Evolutionary conservation across 2,888 invertebrate species (phyloP), one percentile per base, ranked within the genome.

Genomic region (Tipula unca): DNA sequence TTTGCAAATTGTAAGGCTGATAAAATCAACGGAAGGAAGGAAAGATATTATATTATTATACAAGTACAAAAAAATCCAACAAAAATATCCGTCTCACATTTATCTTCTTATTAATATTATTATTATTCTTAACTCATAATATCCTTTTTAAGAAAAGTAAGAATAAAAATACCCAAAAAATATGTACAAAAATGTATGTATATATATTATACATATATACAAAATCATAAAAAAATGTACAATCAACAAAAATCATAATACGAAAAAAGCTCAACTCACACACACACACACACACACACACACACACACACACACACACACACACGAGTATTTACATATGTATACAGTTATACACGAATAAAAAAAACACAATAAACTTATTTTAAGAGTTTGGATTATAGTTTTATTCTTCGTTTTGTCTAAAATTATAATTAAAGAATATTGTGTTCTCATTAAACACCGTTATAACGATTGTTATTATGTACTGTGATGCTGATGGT

Each of bases 21-120:
- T 69, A 69, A 69, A 69, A 69, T 69, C 69, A 69, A 69, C 69
- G 69, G 69, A 69, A 69, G 69, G 69, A 69, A 69, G 69, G 69
- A 69, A 69, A 69, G 69, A 69, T 69, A 69, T 69, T 69, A 69
- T 69, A 69, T 13, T 69, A 69, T 25, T 69, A 69, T 69, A 69
- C 69, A 13, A 69, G 25, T 69, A 69, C 25, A 48, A 48, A n/a
- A 48, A 48, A 48, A 48, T 48, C 17, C 48, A n/a, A n/a, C 25
- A 69, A 69, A 69, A 69, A 69, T 69, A 69, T 69, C 69, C 69
- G 69, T 69, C 69, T 69, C 69, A 69, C 25, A 69, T 69, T 69
- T 69, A 25, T 25, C 25, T 69, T 69, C 20, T 69, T 69, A 25
- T 69, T 69, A 69, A 25, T 69, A 69, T 25, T 69, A 69, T 69